Evolutionary conservation across 2,797 vertebrate genomes (phyloP), one percentile per base, ranked within the genome.

Genomic region (Denticeps clupeoides): DNA sequence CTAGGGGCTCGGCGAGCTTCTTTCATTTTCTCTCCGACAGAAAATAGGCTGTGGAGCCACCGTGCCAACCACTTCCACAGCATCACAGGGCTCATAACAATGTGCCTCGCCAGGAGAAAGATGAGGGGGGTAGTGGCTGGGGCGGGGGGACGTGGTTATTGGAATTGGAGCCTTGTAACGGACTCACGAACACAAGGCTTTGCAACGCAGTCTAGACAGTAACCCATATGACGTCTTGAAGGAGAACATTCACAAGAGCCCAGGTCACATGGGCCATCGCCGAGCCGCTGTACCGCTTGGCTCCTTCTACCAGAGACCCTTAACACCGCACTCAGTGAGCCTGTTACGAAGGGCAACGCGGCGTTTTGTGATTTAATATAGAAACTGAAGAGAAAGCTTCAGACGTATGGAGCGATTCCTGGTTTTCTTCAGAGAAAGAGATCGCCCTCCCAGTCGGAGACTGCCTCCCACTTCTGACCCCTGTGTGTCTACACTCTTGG

Each of bases 191-290:
- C 37, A 38, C 51, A n/a, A 57, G 44, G 35, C 33, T 31, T 11
- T 56, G 54, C 49, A 49, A 38, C 48, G 45, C 33, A 11, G 46
- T 45, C 53, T 50, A 57, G 56, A 62, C 48, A 1, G n/a, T n/a
- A n/a, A n/a, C n/a, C n/a, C n/a, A n/a, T n/a, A n/a, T n/a, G n/a
- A n/a, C n/a, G n/a, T n/a, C n/a, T n/a, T n/a, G n/a, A n/a, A n/a
- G n/a, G n/a, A n/a, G n/a, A n/a, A n/a, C n/a, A n/a, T n/a, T n/a
- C n/a, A n/a, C n/a, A n/a, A n/a, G n/a, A n/a, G n/a, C n/a, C n/a
- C n/a, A n/a, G n/a, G n/a, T n/a, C n/a, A n/a, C n/a, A n/a, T n/a
- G n/a, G n/a, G n/a, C n/a, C n/a, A n/a, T n/a, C n/a, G n/a, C n/a
- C n/a, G n/a, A n/a, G n/a, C n/a, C n/a, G n/a, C n/a, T n/a, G n/a